Evolutionary conservation across 1,140 invertebrate genomes (phyloP).

Genomic region (Lordiphosa collinella): DNA sequence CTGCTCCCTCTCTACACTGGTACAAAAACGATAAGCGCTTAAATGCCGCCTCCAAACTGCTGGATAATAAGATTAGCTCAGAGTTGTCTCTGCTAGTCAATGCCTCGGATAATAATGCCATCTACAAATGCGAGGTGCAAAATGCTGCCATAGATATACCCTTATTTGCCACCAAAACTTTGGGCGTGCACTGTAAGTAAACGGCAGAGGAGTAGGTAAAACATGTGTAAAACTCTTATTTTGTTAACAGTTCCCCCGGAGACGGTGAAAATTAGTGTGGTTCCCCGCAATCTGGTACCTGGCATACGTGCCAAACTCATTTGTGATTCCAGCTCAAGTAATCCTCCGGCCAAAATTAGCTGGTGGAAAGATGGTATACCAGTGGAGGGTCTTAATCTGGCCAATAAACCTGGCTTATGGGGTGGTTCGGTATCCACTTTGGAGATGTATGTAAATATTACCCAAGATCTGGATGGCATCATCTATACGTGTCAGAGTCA

Average conservation of each 20-base stretch:
- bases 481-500: conserved; percentile 96
- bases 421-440: conserved; percentile 91
- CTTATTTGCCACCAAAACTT: conserved; percentile 87
- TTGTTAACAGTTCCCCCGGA: conserved; percentile 89
- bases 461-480: conserved; percentile 90
- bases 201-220: too few species aligned
- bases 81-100: conserved; percentile 91
- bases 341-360: conserved; percentile 92
- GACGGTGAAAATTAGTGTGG: conserved; percentile 88
- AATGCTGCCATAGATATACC: conserved; percentile 94
- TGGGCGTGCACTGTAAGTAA: conserved; percentile 95
- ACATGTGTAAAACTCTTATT: conserved; percentile 3
- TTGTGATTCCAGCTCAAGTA: conserved; percentile 94
- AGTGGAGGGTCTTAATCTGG: conserved; percentile 86
- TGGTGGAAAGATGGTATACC: conserved; percentile 94
- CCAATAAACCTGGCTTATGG: conserved; percentile 86
- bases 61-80: conserved; percentile 89
- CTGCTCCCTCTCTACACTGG: conserved; percentile 92
- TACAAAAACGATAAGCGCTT: conserved; percentile 92
- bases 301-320: conserved; percentile 88
- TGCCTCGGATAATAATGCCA: conserved; percentile 93
- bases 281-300: conserved; percentile 87
- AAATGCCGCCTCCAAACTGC: conserved; percentile 83
- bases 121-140: conserved; percentile 93
- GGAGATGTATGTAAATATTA: conserved; percentile 89